Base-by-base conservation (phyloP, 2,797 vertebrate genomes). In the Acrossocheilus wenchowensis region DNA sequence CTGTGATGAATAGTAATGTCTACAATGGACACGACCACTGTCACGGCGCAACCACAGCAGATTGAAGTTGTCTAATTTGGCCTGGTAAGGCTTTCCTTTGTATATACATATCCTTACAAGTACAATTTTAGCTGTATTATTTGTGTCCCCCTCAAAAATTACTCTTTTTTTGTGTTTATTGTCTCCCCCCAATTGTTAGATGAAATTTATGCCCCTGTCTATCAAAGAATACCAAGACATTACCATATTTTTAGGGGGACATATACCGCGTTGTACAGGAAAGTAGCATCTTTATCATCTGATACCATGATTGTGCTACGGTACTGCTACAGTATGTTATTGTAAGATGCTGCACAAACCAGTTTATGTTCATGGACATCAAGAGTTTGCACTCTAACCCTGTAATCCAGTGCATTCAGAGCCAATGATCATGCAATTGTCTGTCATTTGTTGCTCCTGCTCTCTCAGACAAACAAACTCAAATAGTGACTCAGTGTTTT, bases 401-500 rank as follows among this genome's bases (percentile, higher is more conserved):
- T 66, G 60, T 48, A 48, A 81, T 48, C 60, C 78, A 34, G 15
- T 34, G 41, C 26, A 48, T 81, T 81, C 57, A 66, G 41, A 66
- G 41, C 17, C 11, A 9, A 43, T 19, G 54, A 43, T 79, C 39
- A 62, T 10, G 23, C 14, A 0, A 2, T 60, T n/a, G 36, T 78
- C 34, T 60, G 9, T 78, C 12, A 41, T 78, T 41, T 17, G 34
- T 17, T 7, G 7, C 36, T 41, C 52, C n/a, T 30, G 77, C 36
- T 64, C 60, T 48, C 41, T 26, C 26, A 69, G 66, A 36, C 62
- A 36, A 66, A 81, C 26, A 66, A 4, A 48, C 26, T 57, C 41
- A 48, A 34, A 48, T 1, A 19, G 26, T 81, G 78, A 81, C 41
- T 80, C 60, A 34, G 10, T 66, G 60, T 80, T 80, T 80, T 66